Percentiles rank a stretch among this genome's conserved stretches.
Evolutionary conservation across 2,797 vertebrate species (phyloP).

Genomic region (Chrysolophus pictus): DNA sequence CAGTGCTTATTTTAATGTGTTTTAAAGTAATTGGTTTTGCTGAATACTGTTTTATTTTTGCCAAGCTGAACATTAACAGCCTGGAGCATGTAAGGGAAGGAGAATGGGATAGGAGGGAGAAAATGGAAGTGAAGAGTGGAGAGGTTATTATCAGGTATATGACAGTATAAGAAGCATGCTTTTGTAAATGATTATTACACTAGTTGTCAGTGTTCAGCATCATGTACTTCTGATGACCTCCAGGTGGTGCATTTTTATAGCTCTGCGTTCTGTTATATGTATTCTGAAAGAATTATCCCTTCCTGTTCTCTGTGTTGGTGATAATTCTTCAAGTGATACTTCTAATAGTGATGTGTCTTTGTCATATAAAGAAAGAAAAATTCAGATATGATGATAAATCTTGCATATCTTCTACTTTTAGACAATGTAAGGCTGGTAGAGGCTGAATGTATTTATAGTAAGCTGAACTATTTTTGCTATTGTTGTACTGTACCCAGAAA

Average conservation of each 20-base stretch:
- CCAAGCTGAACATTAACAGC: background rate
- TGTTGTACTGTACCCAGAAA: background rate
- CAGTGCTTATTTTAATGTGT: background rate
- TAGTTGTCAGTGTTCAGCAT: background rate
- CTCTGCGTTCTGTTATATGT: background rate
- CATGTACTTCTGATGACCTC: background rate
- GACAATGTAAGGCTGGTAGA: background rate
- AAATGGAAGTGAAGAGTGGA: background rate
- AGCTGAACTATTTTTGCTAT: background rate
- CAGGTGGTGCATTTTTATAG: slow-evolving; percentile 29
- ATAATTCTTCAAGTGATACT: background rate
- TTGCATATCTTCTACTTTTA: background rate
- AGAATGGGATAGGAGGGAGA: background rate
- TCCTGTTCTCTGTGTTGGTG: background rate
- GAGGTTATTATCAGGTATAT: background rate
- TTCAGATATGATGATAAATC: background rate
- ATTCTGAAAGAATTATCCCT: background rate
- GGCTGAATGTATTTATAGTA: background rate
- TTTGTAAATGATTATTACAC: background rate
- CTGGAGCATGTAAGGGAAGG: background rate
- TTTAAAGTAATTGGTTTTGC: background rate
- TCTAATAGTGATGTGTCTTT: background rate
- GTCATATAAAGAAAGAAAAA: background rate
- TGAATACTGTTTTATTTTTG: background rate
- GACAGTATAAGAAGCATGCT: background rate